Base-by-base conservation (phyloP, 92 coral and sea anemone species). In the Metridium senile region DNA sequence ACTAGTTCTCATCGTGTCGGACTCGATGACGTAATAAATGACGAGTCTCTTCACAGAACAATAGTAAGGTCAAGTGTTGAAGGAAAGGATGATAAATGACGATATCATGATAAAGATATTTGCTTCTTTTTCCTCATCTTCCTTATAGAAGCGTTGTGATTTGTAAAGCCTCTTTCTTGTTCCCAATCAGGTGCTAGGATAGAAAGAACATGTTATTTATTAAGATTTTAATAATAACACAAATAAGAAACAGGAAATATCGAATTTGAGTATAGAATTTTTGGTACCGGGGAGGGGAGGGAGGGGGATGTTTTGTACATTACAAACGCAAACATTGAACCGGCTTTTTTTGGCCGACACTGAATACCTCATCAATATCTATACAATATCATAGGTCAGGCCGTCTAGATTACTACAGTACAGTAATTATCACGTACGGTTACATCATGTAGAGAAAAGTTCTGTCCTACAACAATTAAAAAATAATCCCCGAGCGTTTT, bases 311-410 rank as follows among this genome's bases (percentile, higher is more conserved):
- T 10, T 22, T 16, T 22, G 66, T 22, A 2, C 9, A 59, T 26
- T 13, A 39, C 49, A 4, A 39, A 39, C 6, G 13, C 8, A 39
- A 59, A 22, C 30, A 23, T 7, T 59, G 66, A 59, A 26, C 66
- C 66, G 66, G 66, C 66, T 59, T 59, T 59, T 59, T 59, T 54
- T 23, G 33, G 9, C 30, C 4, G 9, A 8, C 11, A 59, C 11
- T 23, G 66, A 59, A 59, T 23, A 59, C 31, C 9, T 22, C 23
- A 22, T 54, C 9, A 20, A 54, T 7, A 7, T 54, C 20, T 3
- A 13, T 54, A 54, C 59, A 54, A 54, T 45, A 45, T 45, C 51
- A 45, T 16, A 26, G 66, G 66, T 59, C 66, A 59, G 30, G 66
- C 22, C 61, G 17, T 7, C 51, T 54, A 16, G 21, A 16, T 54